A percentile compares a stretch with the other conserved stretches of the same genome.
Evolutionary conservation across 2,888 invertebrate species (phyloP).

Genomic region (Smittia aterrima): DNA sequence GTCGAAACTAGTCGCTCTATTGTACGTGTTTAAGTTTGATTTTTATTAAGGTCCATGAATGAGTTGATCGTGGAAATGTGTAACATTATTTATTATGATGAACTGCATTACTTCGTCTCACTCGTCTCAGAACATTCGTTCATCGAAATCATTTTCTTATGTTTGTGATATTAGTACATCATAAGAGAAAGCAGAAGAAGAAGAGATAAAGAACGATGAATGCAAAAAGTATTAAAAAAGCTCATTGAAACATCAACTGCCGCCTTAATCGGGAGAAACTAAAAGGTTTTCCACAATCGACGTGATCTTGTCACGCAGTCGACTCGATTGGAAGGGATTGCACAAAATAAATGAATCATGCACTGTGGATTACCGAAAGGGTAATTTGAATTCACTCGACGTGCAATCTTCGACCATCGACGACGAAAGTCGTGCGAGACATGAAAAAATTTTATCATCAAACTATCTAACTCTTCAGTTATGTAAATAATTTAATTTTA

Average conservation of each 20-base stretch:
- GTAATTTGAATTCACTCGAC: slow-evolving; percentile 28
- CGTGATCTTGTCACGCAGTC: not conserved
- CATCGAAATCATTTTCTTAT: not conserved
- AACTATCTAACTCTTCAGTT: not conserved
- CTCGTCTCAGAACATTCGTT: not conserved
- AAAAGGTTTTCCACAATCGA: not conserved
- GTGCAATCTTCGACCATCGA: not conserved
- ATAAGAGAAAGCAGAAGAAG: not conserved
- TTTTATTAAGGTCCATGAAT: slow-evolving; percentile 1
- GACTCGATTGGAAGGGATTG: not conserved
- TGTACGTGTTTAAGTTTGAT: slow-evolving; percentile 19
- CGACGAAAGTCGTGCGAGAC: not conserved
- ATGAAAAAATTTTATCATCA: not conserved
- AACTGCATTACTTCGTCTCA: not conserved
- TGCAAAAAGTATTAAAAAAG: slow-evolving; percentile 5
- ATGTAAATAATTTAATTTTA: slow-evolving; percentile 5
- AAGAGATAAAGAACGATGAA: not conserved
- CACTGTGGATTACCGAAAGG: slow-evolving; percentile 26
- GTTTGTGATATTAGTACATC: slow-evolving; percentile 12
- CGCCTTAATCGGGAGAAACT: not conserved
- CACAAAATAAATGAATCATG: not conserved
- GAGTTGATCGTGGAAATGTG: not conserved
- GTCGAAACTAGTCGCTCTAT: slow-evolving; percentile 38
- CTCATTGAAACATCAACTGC: not conserved
- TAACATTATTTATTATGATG: not conserved